Percentiles rank a stretch among this genome's conserved stretches.
These are phyloP conservation scores for Theropithecus gelada DNA, from an alignment of 2,113 vertebrate species.

Conservation along the genomic window DNA sequence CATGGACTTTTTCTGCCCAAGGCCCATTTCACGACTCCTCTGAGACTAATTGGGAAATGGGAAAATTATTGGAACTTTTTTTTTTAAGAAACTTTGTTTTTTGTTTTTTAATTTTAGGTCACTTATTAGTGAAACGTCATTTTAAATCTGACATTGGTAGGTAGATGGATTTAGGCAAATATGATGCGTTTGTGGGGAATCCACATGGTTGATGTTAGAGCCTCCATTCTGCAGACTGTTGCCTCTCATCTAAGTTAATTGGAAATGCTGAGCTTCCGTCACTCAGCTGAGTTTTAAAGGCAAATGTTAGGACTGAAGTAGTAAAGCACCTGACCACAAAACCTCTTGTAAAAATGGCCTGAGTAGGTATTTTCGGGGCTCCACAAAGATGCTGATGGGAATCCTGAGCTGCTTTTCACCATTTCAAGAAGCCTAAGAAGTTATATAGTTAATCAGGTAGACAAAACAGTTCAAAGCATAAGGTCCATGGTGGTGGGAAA, in stretches of 20 bases:
- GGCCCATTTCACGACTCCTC: not conserved
- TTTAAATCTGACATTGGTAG: conserved; percentile 15
- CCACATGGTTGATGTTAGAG: not conserved
- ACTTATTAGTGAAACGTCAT: conserved; percentile 45
- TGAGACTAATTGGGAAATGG: conserved; percentile 49
- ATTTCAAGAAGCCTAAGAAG: not conserved
- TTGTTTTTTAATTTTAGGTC: conserved; percentile 6
- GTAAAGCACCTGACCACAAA: conserved; percentile 39
- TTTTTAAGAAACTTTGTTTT: conserved; percentile 41
- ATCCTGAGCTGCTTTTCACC: not conserved
- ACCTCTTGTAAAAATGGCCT: conserved; percentile 43
- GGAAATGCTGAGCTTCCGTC: not conserved
- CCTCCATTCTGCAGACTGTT: not conserved
- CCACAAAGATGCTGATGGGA: not conserved
- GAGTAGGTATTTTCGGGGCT: not conserved
- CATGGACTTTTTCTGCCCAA: conserved; percentile 46
- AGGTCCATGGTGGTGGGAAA: not conserved
- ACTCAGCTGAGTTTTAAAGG: not conserved
- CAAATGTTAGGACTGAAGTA: not conserved
- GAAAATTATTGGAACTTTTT: conserved; percentile 34
- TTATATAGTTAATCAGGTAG: not conserved
- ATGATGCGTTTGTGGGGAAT: not conserved
- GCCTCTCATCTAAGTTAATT: not conserved
- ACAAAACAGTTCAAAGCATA: not conserved
- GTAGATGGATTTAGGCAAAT: conserved; percentile 3